These are phyloP conservation scores for Adelognathus sp. DNA, from an alignment of 2,888 invertebrate genomes.

Conservation along the genomic window DNA sequence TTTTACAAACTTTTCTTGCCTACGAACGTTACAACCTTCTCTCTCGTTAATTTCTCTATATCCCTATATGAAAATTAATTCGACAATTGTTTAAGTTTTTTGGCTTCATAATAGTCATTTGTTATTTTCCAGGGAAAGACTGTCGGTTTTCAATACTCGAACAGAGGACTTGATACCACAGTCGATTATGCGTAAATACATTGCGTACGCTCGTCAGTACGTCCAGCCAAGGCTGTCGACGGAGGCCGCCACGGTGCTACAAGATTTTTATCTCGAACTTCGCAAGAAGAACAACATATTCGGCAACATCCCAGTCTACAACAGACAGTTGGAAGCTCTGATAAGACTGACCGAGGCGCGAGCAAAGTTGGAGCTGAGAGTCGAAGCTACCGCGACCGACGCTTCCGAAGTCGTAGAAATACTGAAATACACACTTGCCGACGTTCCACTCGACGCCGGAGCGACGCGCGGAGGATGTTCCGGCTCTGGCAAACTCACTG, in stretches of 20 bases:
- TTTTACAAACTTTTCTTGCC: too few relatives aligned
- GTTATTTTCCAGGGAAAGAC: slow-evolving; percentile 64
- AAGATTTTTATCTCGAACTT: slow-evolving; percentile 91
- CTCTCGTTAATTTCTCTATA: background rate
- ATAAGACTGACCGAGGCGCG: slow-evolving; percentile 93
- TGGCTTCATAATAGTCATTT: background rate
- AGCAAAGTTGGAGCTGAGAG: slow-evolving; percentile 92
- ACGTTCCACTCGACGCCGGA: slow-evolving; percentile 57
- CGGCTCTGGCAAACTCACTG: slow-evolving; percentile 81
- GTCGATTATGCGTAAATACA: slow-evolving; percentile 92
- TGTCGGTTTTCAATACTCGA: slow-evolving; percentile 83
- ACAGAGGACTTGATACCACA: slow-evolving; percentile 88
- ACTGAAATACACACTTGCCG: slow-evolving; percentile 85
- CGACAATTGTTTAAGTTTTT: too few relatives aligned
- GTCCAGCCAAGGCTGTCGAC: slow-evolving; percentile 90
- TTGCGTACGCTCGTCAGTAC: slow-evolving; percentile 94
- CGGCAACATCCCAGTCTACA: slow-evolving; percentile 89
- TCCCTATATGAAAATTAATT: background rate
- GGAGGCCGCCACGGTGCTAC: slow-evolving; percentile 88
- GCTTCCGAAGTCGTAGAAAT: slow-evolving; percentile 94
- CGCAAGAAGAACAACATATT: slow-evolving; percentile 85
- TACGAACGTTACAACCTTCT: too few relatives aligned
- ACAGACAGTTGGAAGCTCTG: slow-evolving; percentile 93
- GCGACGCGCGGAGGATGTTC: slow-evolving; percentile 83
- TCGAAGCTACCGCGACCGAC: slow-evolving; percentile 90